Conservation (phyloP, 2,797 vertebrate genomes). For the Chelidonichthys spinosus region DNA sequence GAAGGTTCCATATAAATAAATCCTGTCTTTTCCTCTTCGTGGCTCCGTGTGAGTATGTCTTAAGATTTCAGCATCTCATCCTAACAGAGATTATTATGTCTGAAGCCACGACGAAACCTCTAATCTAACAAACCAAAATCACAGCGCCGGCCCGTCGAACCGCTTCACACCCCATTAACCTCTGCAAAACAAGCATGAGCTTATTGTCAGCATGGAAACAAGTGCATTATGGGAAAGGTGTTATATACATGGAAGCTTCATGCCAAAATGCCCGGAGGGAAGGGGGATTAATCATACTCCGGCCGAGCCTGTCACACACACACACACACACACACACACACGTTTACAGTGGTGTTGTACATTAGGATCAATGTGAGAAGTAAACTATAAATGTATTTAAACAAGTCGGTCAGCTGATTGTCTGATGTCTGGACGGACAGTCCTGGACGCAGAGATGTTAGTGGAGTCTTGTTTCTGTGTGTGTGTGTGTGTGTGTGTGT, state of each 20-base stretch:
- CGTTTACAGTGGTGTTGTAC: conserved; percentile 1
- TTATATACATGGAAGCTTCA: conserved; percentile 34
- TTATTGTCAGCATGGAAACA: conserved; percentile 31
- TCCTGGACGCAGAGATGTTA: conserved; percentile 14
- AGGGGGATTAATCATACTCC: conserved; percentile 64
- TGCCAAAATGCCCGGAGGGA: conserved; percentile 58
- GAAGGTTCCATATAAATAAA: too few relatives aligned
- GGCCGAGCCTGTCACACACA: conserved; percentile 38
- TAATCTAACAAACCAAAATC: background rate
- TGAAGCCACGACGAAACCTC: background rate
- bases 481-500: conserved; percentile 6
- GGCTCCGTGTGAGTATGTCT: background rate
- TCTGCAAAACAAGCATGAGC: background rate
- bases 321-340: background rate
- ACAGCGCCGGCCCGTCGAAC: background rate
- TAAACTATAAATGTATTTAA: background rate
- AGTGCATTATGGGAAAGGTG: conserved; percentile 38
- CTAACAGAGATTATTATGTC: background rate
- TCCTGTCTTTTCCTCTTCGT: background rate
- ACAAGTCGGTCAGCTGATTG: background rate
- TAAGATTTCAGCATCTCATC: background rate
- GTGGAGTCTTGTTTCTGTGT: conserved; percentile 5
- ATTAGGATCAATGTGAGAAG: conserved; percentile 2
- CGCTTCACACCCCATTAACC: conserved; percentile 2
- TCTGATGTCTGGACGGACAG: conserved; percentile 15